Base-by-base conservation (phyloP, 2,888 invertebrate genomes). In the Taenaris catops region DNA sequence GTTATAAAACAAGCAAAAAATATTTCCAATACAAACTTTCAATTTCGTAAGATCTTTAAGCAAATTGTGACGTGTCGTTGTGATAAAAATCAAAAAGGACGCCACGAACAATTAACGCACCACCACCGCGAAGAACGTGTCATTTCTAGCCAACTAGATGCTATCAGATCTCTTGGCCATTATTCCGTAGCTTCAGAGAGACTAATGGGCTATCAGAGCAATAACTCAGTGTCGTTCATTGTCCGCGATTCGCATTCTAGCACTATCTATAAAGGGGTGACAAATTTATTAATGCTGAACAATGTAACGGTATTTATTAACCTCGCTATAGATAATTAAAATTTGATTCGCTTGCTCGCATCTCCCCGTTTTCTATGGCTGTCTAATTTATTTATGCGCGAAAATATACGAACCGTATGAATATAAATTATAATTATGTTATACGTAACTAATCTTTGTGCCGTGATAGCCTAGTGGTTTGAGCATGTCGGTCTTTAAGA, bases 231-330 rank as follows among this genome's bases (percentile, higher is more conserved):
- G 60, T 59, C 51, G 53, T 62, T 83, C 75, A 84, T 86, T 86
- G 84, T 84, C 75, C 72, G 59, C 58, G 66, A 64, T 66, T 72
- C 72, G 67, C 73, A 74, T 75, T 72, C 66, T 67, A 64, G 72
- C 67, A 59, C 75, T 80, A 81, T 81, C 84, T 76, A 67, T 74
- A 72, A 66, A 63, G 60, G 60, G 66, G 65, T 67, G 84, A 84
- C 84, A 84, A 86, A 84, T 86, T 86, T 86, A 84, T 83, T 81
- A 75, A 73, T 74, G 71, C 68, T 66, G 64, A 62, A 71, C 73
- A 68, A 61, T 64, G 67, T 64, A 71, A 64, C 70, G 65, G 65
- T 54, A 53, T 65, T 74, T 71, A 73, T 73, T 79, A 38, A 75
- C 72, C 64, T 64, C 48, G 48, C 43, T 49, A 51, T 41, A 49